These are phyloP conservation scores for Vulpes vulpes DNA, from an alignment of 2,113 vertebrate genomes.

Conservation along the genomic window DNA sequence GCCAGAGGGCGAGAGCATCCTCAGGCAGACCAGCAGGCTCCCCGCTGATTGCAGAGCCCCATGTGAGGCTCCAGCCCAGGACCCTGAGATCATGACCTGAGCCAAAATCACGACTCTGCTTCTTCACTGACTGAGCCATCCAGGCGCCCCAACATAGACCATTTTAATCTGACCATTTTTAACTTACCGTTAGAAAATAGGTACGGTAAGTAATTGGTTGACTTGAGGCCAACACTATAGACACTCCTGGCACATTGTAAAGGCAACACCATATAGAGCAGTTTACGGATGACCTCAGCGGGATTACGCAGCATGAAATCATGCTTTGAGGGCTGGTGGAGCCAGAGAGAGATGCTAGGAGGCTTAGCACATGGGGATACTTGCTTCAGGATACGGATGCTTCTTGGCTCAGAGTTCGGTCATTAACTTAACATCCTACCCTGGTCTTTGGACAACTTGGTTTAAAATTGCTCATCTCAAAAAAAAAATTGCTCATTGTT, in stretches of 20 bases:
- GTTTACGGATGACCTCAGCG: background rate
- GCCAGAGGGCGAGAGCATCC: background rate
- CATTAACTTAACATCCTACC: background rate
- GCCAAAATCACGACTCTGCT: background rate
- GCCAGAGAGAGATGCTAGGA: background rate
- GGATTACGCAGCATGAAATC: background rate
- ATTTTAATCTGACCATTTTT: background rate
- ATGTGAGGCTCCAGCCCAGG: background rate
- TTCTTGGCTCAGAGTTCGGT: background rate
- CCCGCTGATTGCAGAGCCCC: background rate
- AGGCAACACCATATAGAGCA: background rate
- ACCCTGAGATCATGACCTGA: background rate
- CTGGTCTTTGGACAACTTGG: background rate
- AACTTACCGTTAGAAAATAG: background rate
- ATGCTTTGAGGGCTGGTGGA: background rate
- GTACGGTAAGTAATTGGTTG: background rate
- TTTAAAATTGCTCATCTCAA: conserved; percentile 16
- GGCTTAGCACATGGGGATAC: background rate
- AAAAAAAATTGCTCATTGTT: background rate
- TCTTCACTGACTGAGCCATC: background rate
- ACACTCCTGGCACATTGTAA: background rate
- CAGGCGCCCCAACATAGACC: background rate
- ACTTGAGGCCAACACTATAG: conserved; percentile 14
- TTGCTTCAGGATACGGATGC: background rate
- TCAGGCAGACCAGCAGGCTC: background rate